Conservation (phyloP, 2,113 vertebrate species). For the Aleadryas rufinucha region DNA sequence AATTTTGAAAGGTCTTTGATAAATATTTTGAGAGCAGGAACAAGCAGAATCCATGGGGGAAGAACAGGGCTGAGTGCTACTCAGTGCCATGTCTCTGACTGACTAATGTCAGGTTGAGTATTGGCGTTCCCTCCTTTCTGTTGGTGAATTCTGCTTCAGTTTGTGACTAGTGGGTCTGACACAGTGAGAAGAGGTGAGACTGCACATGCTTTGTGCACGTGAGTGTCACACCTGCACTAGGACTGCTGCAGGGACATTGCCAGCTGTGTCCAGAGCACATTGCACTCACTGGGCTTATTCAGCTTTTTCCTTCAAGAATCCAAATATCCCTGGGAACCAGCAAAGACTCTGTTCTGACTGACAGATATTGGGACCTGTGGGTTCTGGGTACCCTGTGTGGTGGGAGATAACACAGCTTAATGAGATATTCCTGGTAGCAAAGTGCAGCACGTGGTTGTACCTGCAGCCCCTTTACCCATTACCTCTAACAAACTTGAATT, state of each 20-base stretch:
- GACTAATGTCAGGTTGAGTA: neutral
- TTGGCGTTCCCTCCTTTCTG: neutral
- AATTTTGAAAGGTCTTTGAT: neutral
- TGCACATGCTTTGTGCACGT: neutral
- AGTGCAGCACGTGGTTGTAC: neutral
- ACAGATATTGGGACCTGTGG: neutral
- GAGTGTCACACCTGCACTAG: neutral
- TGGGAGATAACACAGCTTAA: neutral
- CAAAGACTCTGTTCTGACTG: neutral
- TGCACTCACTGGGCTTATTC: neutral
- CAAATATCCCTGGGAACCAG: neutral
- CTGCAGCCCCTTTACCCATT: neutral
- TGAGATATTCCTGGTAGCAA: neutral
- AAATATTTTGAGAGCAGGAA: neutral
- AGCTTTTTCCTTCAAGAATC: neutral
- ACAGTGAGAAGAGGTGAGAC: neutral
- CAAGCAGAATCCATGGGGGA: neutral
- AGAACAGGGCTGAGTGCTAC: neutral
- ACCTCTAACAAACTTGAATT: neutral
- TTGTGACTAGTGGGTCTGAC: neutral
- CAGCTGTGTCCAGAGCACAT: neutral
- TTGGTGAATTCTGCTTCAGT: neutral
- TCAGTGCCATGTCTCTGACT: neutral
- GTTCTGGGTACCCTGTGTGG: neutral
- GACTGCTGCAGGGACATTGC: neutral